A percentile compares a stretch with the other conserved stretches of the same genome.
These are phyloP conservation scores for Halocynthia aurantium DNA, from an alignment of 23 tunicate genomes.

Conservation along the genomic window DNA sequence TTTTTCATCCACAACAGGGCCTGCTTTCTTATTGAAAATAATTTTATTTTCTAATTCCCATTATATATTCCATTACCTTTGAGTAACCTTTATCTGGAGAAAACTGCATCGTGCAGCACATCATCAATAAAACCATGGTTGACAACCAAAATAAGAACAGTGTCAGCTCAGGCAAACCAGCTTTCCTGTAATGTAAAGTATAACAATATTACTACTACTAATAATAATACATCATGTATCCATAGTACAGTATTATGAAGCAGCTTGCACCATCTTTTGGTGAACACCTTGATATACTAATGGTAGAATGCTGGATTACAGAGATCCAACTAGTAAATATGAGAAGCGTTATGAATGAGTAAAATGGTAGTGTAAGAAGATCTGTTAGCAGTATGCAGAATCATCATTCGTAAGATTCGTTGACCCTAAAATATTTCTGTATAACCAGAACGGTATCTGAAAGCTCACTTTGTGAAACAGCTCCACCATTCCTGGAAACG, in stretches of 20 bases:
- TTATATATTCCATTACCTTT: constrained; percentile 8
- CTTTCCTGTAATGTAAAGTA: constrained; percentile 22
- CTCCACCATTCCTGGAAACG: constrained; percentile 20
- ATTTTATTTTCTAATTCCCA: too few species aligned
- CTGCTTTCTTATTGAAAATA: too few species aligned
- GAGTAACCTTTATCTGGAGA: constrained; percentile 5
- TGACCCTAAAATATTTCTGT: not conserved
- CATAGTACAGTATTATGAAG: too few species aligned
- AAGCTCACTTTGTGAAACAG: constrained; percentile 25
- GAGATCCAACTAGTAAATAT: not conserved
- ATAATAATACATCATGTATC: too few species aligned
- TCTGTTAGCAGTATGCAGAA: too few species aligned
- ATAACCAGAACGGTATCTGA: too few species aligned
- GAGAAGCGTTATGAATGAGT: not conserved
- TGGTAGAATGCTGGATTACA: too few species aligned
- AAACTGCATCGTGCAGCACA: constrained; percentile 31
- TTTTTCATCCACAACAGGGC: too few species aligned
- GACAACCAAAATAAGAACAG: constrained; percentile 47
- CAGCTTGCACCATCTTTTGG: too few species aligned
- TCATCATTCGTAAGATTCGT: not conserved
- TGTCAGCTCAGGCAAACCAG: constrained; percentile 34
- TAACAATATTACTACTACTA: not conserved
- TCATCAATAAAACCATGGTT: constrained; percentile 17
- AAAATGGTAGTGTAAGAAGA: not conserved
- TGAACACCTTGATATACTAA: too few species aligned